These are phyloP conservation scores for Anoncus sp. DNA, from an alignment of 2,888 invertebrate species.

Conservation along the genomic window DNA sequence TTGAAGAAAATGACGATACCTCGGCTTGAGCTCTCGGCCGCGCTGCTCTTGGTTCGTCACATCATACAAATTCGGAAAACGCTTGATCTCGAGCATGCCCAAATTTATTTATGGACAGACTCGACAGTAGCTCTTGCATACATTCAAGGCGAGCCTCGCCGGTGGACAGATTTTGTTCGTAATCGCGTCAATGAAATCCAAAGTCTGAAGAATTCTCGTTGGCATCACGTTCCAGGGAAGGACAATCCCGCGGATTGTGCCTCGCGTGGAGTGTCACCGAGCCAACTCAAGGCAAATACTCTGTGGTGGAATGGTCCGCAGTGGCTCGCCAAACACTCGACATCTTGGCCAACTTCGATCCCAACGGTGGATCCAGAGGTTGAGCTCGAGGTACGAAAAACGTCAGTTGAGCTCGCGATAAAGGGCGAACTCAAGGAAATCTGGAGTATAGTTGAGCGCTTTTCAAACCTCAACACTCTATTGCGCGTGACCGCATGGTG, in stretches of 20 bases:
- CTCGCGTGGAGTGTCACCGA: slow-evolving; percentile 46
- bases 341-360: slow-evolving; percentile 26
- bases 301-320: slow-evolving; percentile 52
- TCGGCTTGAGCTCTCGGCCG: slow-evolving; percentile 54
- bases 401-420: background rate
- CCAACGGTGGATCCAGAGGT: background rate
- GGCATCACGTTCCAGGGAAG: slow-evolving; percentile 64
- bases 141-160: slow-evolving; percentile 49
- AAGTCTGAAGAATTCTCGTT: slow-evolving; percentile 44
- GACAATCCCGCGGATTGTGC: no score
- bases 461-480: no score
- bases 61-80: slow-evolving; percentile 9
- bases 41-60: slow-evolving; percentile 30
- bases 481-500: no score
- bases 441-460: background rate
- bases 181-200: slow-evolving; percentile 69
- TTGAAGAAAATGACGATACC: slow-evolving; percentile 54
- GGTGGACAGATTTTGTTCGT: slow-evolving; percentile 68
- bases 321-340: slow-evolving; percentile 26
- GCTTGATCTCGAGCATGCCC: slow-evolving; percentile 17
- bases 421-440: background rate
- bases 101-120: slow-evolving; percentile 50
- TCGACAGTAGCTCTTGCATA: slow-evolving; percentile 54
- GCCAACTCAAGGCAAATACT: slow-evolving; percentile 10
- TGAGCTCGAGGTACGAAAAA: background rate